A percentile compares a stretch with the other conserved stretches of the same genome.
Evolutionary conservation across 2,888 invertebrate species (phyloP).

Genomic region (Latrodectus hesperus): DNA sequence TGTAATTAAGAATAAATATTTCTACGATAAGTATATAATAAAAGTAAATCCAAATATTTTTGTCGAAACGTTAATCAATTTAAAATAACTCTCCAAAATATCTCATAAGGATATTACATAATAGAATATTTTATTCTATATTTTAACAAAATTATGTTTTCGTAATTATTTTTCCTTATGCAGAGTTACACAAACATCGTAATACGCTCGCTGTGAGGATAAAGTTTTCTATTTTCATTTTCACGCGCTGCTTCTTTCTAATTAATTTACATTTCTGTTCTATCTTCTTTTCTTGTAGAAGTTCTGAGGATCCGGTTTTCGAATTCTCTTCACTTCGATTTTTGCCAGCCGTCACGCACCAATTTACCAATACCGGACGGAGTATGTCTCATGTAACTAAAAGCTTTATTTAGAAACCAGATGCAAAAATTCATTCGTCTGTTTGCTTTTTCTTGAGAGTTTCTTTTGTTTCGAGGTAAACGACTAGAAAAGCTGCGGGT

Average conservation of each 20-base stretch:
- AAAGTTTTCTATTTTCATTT: slow-evolving; percentile 4
- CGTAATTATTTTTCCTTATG: too few species aligned
- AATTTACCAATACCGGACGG: slow-evolving; percentile 11
- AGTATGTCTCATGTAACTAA: background rate
- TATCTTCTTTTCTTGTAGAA: background rate
- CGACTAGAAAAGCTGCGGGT: slow-evolving; percentile 5
- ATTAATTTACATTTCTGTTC: background rate
- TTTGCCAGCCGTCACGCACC: slow-evolving; percentile 11
- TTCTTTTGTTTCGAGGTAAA: slow-evolving; percentile 8
- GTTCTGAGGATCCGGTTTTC: background rate
- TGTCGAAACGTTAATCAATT: too few species aligned
- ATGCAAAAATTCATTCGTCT: slow-evolving; percentile 2
- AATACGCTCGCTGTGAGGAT: too few species aligned
- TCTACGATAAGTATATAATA: too few species aligned
- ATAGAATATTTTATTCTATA: too few species aligned
- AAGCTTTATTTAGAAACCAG: slow-evolving; percentile 4
- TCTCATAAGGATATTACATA: too few species aligned
- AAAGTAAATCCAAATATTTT: too few species aligned
- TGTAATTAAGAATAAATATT: too few species aligned
- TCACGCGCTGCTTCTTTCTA: slow-evolving; percentile 2
- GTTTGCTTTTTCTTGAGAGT: background rate
- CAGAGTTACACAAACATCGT: too few species aligned
- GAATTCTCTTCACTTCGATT: slow-evolving; percentile 4
- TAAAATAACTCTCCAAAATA: too few species aligned
- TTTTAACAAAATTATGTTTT: too few species aligned